Evolutionary conservation across 2,888 invertebrate species (phyloP).

Genomic region (Ectemnius lituratus): DNA sequence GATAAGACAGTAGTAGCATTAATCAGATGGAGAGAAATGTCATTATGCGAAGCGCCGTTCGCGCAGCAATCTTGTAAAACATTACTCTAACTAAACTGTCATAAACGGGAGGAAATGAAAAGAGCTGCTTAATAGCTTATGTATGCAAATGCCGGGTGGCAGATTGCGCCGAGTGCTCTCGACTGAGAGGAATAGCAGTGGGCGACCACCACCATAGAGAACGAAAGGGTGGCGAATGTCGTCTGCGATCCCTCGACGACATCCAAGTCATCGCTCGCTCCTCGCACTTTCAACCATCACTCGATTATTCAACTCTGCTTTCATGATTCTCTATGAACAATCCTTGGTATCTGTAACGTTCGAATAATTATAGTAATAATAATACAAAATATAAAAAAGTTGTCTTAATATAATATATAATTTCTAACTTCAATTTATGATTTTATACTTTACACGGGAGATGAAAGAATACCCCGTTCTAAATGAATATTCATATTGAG

Average conservation of each 20-base stretch:
- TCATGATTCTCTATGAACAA: too few relatives aligned
- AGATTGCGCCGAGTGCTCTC: conserved; percentile 75
- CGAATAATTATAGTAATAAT: too few relatives aligned
- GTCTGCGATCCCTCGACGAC: conserved; percentile 25
- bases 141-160: conserved; percentile 76
- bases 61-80: conserved; percentile 76
- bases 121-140: conserved; percentile 78
- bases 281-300: conserved; percentile 26
- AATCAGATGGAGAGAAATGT: conserved; percentile 67
- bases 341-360: too few relatives aligned
- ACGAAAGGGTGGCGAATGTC: conserved; percentile 59
- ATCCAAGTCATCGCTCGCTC: conserved; percentile 23
- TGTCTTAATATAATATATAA: too few relatives aligned
- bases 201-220: conserved; percentile 33
- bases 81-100: conserved; percentile 78
- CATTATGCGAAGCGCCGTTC: conserved; percentile 68
- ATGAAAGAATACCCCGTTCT: too few relatives aligned
- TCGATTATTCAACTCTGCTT: too few relatives aligned
- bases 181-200: conserved; percentile 58
- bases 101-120: conserved; percentile 78
- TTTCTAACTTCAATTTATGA: too few relatives aligned
- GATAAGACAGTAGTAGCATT: conserved; percentile 67
- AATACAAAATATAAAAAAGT: too few relatives aligned
- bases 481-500: too few relatives aligned
- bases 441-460: too few relatives aligned